Percentiles rank a stretch among this genome's conserved stretches.
Conservation (phyloP, 1,140 invertebrate species). For the Hylyphantes graminicola region DNA sequence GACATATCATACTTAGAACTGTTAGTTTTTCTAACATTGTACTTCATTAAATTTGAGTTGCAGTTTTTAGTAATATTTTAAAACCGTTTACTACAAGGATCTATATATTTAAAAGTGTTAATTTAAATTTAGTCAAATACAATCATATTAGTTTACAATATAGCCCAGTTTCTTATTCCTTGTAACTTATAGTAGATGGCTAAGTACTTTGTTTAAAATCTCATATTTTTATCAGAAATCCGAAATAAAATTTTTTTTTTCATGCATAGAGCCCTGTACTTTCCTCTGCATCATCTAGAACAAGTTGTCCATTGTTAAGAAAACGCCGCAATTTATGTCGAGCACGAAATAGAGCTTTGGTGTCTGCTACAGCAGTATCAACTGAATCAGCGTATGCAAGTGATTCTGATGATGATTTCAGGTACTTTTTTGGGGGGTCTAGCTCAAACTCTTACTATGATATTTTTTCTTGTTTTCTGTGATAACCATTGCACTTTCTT, state of each 20-base stretch:
- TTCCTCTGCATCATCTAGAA: conserved; percentile 8
- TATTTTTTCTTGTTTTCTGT: background rate
- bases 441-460: background rate
- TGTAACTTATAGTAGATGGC: background rate
- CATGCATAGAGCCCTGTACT: background rate
- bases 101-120: too few relatives aligned
- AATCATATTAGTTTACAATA: too few relatives aligned
- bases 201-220: background rate
- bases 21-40: too few relatives aligned
- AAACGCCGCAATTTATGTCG: conserved; percentile 30
- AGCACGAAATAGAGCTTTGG: conserved; percentile 22
- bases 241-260: too few relatives aligned
- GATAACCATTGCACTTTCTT: conserved; percentile 5
- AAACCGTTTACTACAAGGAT: too few relatives aligned
- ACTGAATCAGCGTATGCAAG: background rate
- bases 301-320: conserved; percentile 9
- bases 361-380: conserved; percentile 31
- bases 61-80: too few relatives aligned
- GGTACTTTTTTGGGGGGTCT: background rate
- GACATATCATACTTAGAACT: too few relatives aligned
- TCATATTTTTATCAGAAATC: too few relatives aligned
- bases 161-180: too few relatives aligned
- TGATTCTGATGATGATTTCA: conserved; percentile 46
- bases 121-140: too few relatives aligned
- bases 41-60: too few relatives aligned